phyloP scores from a whole-genome alignment of 2,888 invertebrate genomes.

The Poecilus cupreus region DNA sequence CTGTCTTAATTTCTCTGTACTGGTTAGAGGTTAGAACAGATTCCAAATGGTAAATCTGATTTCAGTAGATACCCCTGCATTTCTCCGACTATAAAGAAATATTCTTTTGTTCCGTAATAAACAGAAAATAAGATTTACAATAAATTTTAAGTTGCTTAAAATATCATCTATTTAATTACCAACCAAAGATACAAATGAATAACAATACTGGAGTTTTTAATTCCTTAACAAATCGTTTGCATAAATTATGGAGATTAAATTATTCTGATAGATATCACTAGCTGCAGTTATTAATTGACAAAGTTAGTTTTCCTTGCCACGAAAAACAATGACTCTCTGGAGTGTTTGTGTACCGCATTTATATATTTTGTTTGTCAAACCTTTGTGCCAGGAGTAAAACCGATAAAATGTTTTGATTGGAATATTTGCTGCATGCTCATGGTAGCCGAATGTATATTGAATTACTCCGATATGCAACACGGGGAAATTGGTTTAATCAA shows the following conservation, averaged over 20 bases:
- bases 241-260: slow-evolving; percentile 8
- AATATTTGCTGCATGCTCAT: slow-evolving; percentile 15
- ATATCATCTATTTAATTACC: too few relatives aligned
- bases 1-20: too few relatives aligned
- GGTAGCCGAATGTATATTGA: neutral
- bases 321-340: neutral
- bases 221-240: neutral
- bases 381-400: neutral
- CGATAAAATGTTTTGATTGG: slow-evolving; percentile 17
- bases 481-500: neutral
- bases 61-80: too few relatives aligned
- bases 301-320: neutral
- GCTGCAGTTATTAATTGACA: neutral
- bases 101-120: too few relatives aligned
- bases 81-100: too few relatives aligned
- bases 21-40: too few relatives aligned
- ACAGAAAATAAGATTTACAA: too few relatives aligned
- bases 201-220: neutral
- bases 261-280: neutral
- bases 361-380: neutral
- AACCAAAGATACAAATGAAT: neutral
- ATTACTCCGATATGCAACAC: neutral
- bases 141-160: too few relatives aligned
- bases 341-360: slow-evolving; percentile 1
- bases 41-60: too few relatives aligned